Percentiles rank a stretch among this genome's conserved stretches.
Evolutionary conservation across 2,888 invertebrate genomes (phyloP).

Genomic region (Idaea biselata): DNA sequence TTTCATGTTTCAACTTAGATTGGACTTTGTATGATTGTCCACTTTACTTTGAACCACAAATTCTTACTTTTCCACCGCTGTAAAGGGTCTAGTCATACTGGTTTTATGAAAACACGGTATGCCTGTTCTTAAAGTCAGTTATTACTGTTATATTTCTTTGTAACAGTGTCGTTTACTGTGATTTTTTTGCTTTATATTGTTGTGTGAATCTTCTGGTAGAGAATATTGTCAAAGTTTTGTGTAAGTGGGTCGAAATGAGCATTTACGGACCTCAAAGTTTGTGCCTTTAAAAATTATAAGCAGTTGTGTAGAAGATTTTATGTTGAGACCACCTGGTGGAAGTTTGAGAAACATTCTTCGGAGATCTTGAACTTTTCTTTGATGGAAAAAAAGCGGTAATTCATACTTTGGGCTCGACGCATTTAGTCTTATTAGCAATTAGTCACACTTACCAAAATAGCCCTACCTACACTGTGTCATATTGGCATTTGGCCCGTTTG

Average conservation of each 20-base stretch:
- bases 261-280: background rate
- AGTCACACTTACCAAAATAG: too few species aligned
- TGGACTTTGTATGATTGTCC: constrained; percentile 28
- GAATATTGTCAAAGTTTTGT: background rate
- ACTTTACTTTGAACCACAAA: constrained; percentile 24
- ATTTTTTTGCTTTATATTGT: constrained; percentile 32
- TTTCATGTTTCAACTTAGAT: constrained; percentile 30
- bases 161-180: constrained; percentile 46
- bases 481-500: too few species aligned
- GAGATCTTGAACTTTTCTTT: too few species aligned
- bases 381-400: too few species aligned
- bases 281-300: background rate
- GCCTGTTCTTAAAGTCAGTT: constrained; percentile 48
- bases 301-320: background rate
- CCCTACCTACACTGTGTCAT: too few species aligned
- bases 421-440: too few species aligned
- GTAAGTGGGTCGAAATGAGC: background rate
- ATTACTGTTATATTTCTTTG: constrained; percentile 60
- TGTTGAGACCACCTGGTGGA: background rate
- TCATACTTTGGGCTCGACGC: too few species aligned
- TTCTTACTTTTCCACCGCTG: constrained; percentile 6
- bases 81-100: constrained; percentile 23
- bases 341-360: background rate
- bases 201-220: constrained; percentile 1
- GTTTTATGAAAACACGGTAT: constrained; percentile 19